Evolutionary conservation across 2,797 vertebrate genomes (phyloP), one percentile per base, ranked within the genome.

Genomic region (Oreortyx pictus): DNA sequence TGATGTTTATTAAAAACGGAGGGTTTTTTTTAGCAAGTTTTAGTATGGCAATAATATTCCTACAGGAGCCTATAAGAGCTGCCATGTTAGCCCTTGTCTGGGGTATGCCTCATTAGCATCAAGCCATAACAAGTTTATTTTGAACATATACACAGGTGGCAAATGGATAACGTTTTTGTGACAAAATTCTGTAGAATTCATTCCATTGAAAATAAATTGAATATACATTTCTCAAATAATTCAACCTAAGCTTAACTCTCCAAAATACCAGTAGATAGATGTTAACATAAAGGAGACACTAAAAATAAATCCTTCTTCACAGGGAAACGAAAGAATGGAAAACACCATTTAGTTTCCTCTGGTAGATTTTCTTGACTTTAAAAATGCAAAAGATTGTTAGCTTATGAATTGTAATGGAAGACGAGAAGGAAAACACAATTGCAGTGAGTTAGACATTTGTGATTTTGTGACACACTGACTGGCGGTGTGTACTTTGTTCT

Each of bases 41-140:
- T 41, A 71, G 59, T 59, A 60, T 25, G 19, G 29, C 24, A 64
- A 19, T 8, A 62, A 27, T 15, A 50, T 50, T 8, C 46, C 50
- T 35, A 46, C 33, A 49, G 37, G 43, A 75, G 5, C 22, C 31
- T 4, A 1, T 43, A 46, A 29, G 29, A 37, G 7, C 37, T 83
- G 24, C 17, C 31, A 2, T 16, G 4, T 79, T 88, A 59, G 76
- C 41, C 85, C 75, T 67, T 65, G 46, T 76, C 54, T 43, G 25
- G 67, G 57, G 47, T 81, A 9, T 8, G 41, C 20, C 16, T 90
- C 81, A 70, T 78, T 82, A 82, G 27, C 41, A 50, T 39, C 59
- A 78, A 86, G 68, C 31, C 75, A 73, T 39, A 31, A 31, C 50
- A 79, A 44, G 7, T 60, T 49, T 52, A n/a, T 79, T 92, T 90